Base-by-base conservation (phyloP, 2,888 invertebrate species). In the Lymantria dispar region DNA sequence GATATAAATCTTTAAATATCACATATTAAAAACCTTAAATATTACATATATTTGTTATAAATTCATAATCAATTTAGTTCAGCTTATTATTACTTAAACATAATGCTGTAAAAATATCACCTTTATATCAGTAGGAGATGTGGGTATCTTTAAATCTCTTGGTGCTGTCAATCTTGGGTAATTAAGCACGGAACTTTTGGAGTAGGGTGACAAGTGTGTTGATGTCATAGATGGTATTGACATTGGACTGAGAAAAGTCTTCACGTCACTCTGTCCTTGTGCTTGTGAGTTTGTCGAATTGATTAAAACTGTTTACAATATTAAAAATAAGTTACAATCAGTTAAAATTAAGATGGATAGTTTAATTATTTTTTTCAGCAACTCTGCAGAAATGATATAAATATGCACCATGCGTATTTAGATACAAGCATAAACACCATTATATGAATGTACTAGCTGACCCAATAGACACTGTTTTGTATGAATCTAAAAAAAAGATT, bases 71-170 rank as follows among this genome's bases (percentile, higher is more conserved):
- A 2, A 5, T 9, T n/a, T 11, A 36, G n/a, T 36, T 9, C 7
- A 36, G 36, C 36, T 36, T n/a, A 36, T 3, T 36, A 36, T 36
- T 33, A 33, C 33, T 33, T 33, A 36, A 36, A 36, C 9, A 36
- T n/a, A n/a, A n/a, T n/a, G n/a, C n/a, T n/a, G n/a, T n/a, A 37
- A 12, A 38, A 1, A 11, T n/a, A 45, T 49, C 65, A 88, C 88
- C 69, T 78, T 80, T 1, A 75, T 58, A 69, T 77, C 64, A 54
- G 54, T 51, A 13, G 56, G 56, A 31, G 41, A 65, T 72, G 29
- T 54, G 7, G 90, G 90, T 71, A 91, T 85, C 52, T 70, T 67
- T n/a, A 92, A 60, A 54, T 91, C 90, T 57, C 92, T 80, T 10
- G 92, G 90, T 7, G 66, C 79, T 5, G 73, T 83, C 53, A 92